Percentiles rank a stretch among this genome's conserved stretches.
Conservation (phyloP, 2,797 vertebrate species). For the Sphenodon punctatus region DNA sequence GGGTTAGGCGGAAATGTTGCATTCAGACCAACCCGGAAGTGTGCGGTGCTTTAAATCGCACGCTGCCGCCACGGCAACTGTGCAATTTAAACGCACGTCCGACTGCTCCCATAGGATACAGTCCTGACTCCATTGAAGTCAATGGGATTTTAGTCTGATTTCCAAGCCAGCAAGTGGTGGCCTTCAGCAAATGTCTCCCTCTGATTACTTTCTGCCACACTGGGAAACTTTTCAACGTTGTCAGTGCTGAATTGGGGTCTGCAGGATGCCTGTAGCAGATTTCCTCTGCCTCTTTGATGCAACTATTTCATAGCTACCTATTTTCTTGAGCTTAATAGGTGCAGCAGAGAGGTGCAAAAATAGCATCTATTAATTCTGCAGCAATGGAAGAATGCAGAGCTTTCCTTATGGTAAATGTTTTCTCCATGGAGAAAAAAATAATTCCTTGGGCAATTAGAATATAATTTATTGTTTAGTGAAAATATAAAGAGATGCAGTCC, state of each 20-base stretch:
- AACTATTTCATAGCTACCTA: neutral
- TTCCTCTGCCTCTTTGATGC: neutral
- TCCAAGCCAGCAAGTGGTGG: neutral
- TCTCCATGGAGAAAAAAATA: neutral
- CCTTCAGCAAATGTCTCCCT: neutral
- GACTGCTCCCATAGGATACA: too few relatives aligned
- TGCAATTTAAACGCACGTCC: too few relatives aligned
- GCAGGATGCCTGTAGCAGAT: neutral
- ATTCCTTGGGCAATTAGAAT: neutral
- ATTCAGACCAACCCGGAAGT: too few relatives aligned
- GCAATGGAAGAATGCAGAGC: neutral
- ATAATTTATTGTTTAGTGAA: neutral
- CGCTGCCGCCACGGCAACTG: too few relatives aligned
- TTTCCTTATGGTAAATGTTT: neutral
- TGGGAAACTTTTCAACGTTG: neutral
- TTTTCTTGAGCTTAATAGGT: neutral
- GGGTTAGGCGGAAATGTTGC: neutral
- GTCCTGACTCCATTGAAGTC: neutral
- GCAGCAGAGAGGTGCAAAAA: neutral
- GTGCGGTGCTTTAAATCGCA: too few relatives aligned
- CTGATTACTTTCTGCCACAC: slow-evolving; percentile 7
- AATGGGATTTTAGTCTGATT: neutral
- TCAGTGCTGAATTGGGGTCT: neutral
- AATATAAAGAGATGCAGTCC: neutral
- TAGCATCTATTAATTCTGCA: neutral